Evolutionary conservation across 2,888 invertebrate genomes (phyloP).

Genomic region (Cryptus armator): DNA sequence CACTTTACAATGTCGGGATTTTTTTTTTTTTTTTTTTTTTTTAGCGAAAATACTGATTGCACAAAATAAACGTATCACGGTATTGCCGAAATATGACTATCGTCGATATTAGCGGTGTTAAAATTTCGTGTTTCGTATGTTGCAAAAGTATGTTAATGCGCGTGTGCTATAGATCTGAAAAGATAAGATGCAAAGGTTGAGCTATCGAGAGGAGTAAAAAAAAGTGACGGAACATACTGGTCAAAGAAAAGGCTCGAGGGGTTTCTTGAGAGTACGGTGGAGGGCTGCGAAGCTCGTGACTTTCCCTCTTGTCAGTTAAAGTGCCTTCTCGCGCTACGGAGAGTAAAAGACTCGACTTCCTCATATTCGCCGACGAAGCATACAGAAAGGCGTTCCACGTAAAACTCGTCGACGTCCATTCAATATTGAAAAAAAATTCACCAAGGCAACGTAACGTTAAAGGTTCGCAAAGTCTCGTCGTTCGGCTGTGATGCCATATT

Average conservation of each 20-base stretch:
- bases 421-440: not conserved
- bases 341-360: not conserved
- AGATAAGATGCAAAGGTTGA: not conserved
- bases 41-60: no score
- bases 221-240: constrained; percentile 3
- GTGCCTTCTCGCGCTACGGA: constrained; percentile 20
- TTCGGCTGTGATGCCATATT: no score
- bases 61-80: no score
- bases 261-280: constrained; percentile 17
- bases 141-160: not conserved
- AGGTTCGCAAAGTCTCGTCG: no score
- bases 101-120: not conserved
- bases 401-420: not conserved
- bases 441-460: not conserved
- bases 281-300: constrained; percentile 41
- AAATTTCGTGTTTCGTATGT: not conserved
- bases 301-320: constrained; percentile 29
- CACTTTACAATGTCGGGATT: no score
- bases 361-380: constrained; percentile 36
- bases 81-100: not conserved
- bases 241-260: constrained; percentile 26
- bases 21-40: no score
- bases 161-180: not conserved
- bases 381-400: not conserved
- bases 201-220: not conserved